Conservation (phyloP, 2,888 invertebrate species). For the Leistus spinibarbis region DNA sequence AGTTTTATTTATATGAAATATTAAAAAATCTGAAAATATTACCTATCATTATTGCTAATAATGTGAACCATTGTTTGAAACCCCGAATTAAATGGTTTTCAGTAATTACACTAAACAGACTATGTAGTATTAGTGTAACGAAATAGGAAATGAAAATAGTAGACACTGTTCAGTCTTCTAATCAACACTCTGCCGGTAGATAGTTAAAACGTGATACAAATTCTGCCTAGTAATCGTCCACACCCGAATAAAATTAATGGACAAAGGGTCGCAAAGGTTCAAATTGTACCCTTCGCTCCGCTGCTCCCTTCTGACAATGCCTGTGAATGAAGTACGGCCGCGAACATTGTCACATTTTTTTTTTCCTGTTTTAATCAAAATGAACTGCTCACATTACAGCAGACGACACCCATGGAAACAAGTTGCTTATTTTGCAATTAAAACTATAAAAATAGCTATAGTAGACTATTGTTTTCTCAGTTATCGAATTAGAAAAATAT, state of each 20-base stretch:
- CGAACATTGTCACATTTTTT: slow-evolving; percentile 2
- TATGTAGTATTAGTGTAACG: no score
- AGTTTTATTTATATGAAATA: no score
- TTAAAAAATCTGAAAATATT: no score
- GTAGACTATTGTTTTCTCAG: background rate
- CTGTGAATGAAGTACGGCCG: background rate
- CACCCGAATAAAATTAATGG: slow-evolving; percentile 32
- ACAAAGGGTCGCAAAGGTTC: slow-evolving; percentile 23
- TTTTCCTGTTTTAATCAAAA: background rate
- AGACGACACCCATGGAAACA: background rate
- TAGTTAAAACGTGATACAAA: slow-evolving; percentile 16
- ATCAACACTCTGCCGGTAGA: slow-evolving; percentile 13
- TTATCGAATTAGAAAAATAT: background rate
- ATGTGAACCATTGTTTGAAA: no score
- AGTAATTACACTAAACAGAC: no score
- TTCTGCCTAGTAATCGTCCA: slow-evolving; percentile 26
- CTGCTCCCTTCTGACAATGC: background rate
- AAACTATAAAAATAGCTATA: background rate
- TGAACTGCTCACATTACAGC: background rate
- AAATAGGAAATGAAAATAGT: background rate
- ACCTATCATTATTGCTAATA: no score
- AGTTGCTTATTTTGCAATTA: background rate
- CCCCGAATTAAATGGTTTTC: no score
- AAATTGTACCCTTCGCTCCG: background rate
- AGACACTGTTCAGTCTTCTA: slow-evolving; percentile 1